Base-by-base conservation (phyloP, 2,113 vertebrate species). In the Tetrax tetrax region DNA sequence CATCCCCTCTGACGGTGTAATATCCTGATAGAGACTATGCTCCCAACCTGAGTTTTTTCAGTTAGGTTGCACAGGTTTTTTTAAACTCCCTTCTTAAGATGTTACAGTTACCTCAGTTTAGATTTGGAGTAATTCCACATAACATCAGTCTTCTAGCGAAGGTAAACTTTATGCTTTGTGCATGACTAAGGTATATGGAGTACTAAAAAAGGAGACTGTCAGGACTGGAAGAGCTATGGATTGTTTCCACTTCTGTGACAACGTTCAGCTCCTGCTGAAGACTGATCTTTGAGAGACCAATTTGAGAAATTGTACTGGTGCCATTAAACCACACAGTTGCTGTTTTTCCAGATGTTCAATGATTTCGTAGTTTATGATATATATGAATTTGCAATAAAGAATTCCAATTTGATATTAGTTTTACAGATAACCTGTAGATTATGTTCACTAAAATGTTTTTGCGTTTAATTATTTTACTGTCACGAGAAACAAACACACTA, bases 1-100 rank as follows among this genome's bases (percentile, higher is more conserved):
- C 2, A 3, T 12, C 13, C 22, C 2, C 20, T n/a, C 9, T 57
- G 33, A 14, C 24, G 47, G 18, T 12, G 3, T 9, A 31, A 53
- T 27, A 76, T 33, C n/a, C 16, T 68, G 29, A 48, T 1, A 37
- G 28, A 45, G 1, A 28, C 6, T 24, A 1, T 28, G 11, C 1
- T 60, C 19, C 33, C n/a, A 74, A 15, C 8, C 7, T 10, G 4
- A 28, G 6, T 3, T 65, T 63, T 83, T 41, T 47, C 2, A 4
- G 10, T n/a, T 41, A n/a, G 14, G 7, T 51, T 64, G n/a, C 28
- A 56, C 3, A 28, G n/a, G 22, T 5, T 83, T 7, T 66, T 68
- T 71, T 22, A 41, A 93, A 76, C 24, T 37, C 25, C 5, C 1
- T 12, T 80, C 23, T 54, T n/a, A 60, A 56, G 20, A 22, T 47